These are phyloP conservation scores for Poecile atricapillus DNA, from an alignment of 2,113 vertebrate genomes.

Conservation along the genomic window DNA sequence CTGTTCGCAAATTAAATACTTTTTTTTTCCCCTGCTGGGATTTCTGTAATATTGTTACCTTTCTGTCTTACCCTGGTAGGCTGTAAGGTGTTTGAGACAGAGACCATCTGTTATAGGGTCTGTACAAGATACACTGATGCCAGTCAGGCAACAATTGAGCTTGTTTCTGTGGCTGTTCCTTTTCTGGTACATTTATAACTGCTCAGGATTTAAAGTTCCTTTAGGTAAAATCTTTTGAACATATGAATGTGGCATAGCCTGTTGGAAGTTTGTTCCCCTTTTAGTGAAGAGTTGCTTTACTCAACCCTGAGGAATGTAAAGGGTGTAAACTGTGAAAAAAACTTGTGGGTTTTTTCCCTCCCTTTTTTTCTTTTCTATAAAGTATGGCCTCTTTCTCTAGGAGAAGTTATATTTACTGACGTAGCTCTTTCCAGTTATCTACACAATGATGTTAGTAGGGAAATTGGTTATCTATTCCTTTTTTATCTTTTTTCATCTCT, in stretches of 20 bases:
- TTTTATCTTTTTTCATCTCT: neutral
- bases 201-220: neutral
- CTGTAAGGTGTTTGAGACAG: neutral
- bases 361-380: neutral
- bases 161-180: neutral
- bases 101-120: neutral
- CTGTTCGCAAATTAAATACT: neutral
- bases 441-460: neutral
- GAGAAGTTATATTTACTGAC: neutral
- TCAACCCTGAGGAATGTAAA: neutral
- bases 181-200: neutral
- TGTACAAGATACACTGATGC: neutral
- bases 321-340: neutral
- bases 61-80: neutral
- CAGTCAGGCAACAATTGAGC: neutral
- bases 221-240: neutral
- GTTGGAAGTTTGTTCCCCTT: neutral
- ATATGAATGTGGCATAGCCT: neutral
- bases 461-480: neutral
- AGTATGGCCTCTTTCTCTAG: neutral
- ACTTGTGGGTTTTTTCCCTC: fast-evolving
- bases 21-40: fast-evolving
- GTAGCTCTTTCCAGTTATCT: neutral
- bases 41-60: neutral
- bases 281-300: neutral